Evolutionary conservation across 2,113 vertebrate genomes (phyloP), one percentile per base, ranked within the genome.

Genomic region (Xenus cinereus): DNA sequence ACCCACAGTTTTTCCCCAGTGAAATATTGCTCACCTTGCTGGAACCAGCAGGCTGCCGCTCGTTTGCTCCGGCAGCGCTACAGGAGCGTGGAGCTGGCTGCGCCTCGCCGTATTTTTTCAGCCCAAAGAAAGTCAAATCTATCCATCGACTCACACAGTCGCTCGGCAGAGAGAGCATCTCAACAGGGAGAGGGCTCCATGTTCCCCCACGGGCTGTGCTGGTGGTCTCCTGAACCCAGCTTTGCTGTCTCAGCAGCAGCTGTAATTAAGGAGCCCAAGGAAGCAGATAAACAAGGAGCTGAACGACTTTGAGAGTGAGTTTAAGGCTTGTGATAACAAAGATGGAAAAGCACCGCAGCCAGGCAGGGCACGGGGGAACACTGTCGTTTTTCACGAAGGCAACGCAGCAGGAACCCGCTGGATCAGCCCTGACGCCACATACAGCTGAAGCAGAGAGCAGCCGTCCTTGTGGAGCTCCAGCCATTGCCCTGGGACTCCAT

Each of bases 221-320:
- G 93, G 92, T 94, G 95, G 80, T 91, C 95, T 83, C 77, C 53
- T 16, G 6, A 33, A 53, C 12, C 66, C 51, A 7, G 46, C 73
- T 76, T 35, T 54, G 80, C 77, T 84, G 76, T 48, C 86, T 82
- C 77, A 89, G 95, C 71, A 94, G 89, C 57, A 69, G 79, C 6
- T 71, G 39, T 50, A 48, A 83, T 93, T 72, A 78, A 1, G 24
- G 56, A 95, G 66, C 83, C 35, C 27, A n/a, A 57, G 69, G 82
- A 92, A 88, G 76, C 60, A 87, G 90, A 94, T 41, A 89, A 95
- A 95, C 80, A 95, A 68, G 68, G 66, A 92, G 62, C 2, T 54
- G n/a, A 74, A 76, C 6, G 28, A 73, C 46, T 81, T 33, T 66
- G 6, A 24, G 57, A 85, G 66, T 33, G 56, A 84, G 76, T 50